These are phyloP conservation scores for Amazona vittata DNA, from an alignment of 2,113 vertebrate genomes.

Conservation along the genomic window DNA sequence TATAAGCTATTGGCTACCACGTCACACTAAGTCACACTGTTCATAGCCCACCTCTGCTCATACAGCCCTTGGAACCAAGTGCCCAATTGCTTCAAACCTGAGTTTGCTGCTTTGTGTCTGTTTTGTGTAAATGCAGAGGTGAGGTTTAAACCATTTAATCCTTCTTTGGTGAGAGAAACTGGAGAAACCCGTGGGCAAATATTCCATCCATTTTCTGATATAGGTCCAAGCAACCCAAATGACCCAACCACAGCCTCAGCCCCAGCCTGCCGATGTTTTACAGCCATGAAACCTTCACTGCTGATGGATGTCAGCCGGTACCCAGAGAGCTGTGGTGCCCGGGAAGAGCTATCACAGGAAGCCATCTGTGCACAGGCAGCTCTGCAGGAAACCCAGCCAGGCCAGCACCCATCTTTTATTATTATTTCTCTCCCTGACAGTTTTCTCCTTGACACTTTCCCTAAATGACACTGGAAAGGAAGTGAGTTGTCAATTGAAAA, in stretches of 20 bases:
- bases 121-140: not conserved
- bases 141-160: not conserved
- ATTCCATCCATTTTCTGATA: conserved; percentile 1
- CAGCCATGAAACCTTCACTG: not conserved
- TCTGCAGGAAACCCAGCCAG: conserved; percentile 78
- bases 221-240: conserved; percentile 12
- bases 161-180: not conserved
- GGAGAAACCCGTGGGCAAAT: rapidly evolving
- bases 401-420: conserved; percentile 7
- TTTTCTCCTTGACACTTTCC: conserved; percentile 56
- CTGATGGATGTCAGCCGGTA: not conserved
- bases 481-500: conserved; percentile 17
- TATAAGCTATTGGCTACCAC: not conserved
- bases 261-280: not conserved
- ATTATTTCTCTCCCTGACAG: conserved; percentile 13
- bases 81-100: not conserved
- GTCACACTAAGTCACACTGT: rapidly evolving
- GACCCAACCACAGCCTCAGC: conserved; percentile 18
- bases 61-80: not conserved
- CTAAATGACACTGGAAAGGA: not conserved
- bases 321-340: conserved; percentile 4
- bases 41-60: not conserved
- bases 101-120: not conserved
- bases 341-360: conserved; percentile 81
- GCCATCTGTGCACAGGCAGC: conserved; percentile 83